Percentiles rank a stretch among this genome's conserved stretches.
Conservation (phyloP, 2,113 vertebrate genomes). For the Gymnarchus niloticus region DNA sequence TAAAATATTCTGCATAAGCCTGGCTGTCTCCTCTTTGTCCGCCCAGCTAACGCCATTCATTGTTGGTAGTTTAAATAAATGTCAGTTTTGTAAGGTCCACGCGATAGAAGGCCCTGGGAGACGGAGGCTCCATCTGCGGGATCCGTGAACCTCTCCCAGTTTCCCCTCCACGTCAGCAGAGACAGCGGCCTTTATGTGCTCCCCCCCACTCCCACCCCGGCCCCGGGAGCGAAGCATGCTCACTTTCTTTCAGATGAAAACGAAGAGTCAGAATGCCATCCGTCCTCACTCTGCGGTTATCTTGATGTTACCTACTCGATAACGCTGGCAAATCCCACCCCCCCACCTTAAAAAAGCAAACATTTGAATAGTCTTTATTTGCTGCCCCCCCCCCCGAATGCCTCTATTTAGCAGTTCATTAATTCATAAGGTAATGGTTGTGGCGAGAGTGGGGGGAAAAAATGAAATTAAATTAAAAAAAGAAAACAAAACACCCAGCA, state of each 20-base stretch:
- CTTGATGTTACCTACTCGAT: constrained; percentile 47
- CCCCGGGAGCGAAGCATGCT: constrained; percentile 65
- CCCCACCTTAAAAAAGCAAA: constrained; percentile 42
- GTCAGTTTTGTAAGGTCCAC: constrained; percentile 78
- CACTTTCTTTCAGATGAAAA: constrained; percentile 70
- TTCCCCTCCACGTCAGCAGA: constrained; percentile 62
- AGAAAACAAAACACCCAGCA: constrained; percentile 34
- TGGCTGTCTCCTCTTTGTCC: constrained; percentile 57
- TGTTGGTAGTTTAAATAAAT: constrained; percentile 89
- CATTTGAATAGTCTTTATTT: constrained; percentile 60
- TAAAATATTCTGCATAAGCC: constrained; percentile 69
- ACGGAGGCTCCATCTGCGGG: constrained; percentile 60
- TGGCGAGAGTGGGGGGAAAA: constrained; percentile 14
- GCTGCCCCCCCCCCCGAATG: constrained; percentile 27
- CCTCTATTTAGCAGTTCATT: constrained; percentile 63
- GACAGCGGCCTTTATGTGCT: constrained; percentile 65
- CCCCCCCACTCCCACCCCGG: constrained; percentile 47
- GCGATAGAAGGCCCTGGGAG: constrained; percentile 75
- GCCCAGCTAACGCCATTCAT: constrained; percentile 54
- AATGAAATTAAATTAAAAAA: constrained; percentile 14
- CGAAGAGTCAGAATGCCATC: constrained; percentile 63
- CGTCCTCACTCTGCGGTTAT: constrained; percentile 45
- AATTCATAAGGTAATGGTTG: constrained; percentile 70
- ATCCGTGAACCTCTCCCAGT: constrained; percentile 59
- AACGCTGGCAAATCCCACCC: constrained; percentile 25